Conservation (phyloP, 2,113 vertebrate species). For the Pipa parva region DNA sequence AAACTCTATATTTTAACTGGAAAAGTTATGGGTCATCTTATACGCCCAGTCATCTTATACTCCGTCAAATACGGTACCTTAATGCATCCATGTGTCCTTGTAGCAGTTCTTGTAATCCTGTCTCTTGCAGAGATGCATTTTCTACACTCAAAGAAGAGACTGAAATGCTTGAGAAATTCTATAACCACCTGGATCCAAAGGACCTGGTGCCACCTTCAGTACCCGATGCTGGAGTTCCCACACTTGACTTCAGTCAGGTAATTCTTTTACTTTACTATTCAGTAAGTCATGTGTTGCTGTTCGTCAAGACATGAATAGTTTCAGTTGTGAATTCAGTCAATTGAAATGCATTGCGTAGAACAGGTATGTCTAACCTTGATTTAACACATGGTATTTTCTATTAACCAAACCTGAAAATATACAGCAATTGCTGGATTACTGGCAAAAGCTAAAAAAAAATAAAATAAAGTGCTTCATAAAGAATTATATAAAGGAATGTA, state of each 20-base stretch:
- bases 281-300: neutral
- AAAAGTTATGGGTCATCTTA: too few relatives aligned
- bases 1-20: too few relatives aligned
- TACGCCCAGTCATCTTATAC: too few relatives aligned
- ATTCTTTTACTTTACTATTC: neutral
- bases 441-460: too few relatives aligned
- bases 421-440: neutral
- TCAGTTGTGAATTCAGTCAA: neutral
- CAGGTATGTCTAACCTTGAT: too few relatives aligned
- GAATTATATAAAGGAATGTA: too few relatives aligned
- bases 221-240: neutral
- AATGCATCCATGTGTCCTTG: too few relatives aligned
- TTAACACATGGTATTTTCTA: too few relatives aligned
- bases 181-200: constrained; percentile 50
- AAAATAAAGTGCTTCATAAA: too few relatives aligned
- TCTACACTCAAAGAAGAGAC: constrained; percentile 57
- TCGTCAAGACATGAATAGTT: neutral
- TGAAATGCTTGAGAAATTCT: constrained; percentile 64
- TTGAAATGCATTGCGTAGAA: neutral
- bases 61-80: too few relatives aligned
- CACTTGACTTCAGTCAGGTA: constrained; percentile 48
- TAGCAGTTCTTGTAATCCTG: neutral
- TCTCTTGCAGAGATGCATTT: constrained; percentile 54
- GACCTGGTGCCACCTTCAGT: neutral
- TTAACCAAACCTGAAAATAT: neutral